Conservation (phyloP, 2,888 invertebrate genomes). For the Frankliniella intonsa region DNA sequence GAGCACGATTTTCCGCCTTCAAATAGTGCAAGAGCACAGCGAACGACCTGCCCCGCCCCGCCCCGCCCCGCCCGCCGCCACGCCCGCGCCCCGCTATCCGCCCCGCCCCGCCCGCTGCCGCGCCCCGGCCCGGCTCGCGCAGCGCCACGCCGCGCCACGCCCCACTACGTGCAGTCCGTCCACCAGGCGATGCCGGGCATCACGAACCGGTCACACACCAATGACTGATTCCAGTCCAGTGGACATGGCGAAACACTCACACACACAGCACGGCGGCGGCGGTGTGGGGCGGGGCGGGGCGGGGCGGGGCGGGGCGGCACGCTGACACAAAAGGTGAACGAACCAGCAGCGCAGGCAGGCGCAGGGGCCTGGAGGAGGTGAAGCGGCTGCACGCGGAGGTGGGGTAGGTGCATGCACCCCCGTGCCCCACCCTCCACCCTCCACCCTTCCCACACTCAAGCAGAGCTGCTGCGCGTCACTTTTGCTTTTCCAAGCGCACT, state of each 20-base stretch:
- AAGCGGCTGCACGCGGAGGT: too few relatives aligned
- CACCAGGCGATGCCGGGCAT: too few relatives aligned
- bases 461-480: too few relatives aligned
- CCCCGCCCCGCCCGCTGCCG: not conserved
- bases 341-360: not conserved
- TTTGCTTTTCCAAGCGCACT: too few relatives aligned
- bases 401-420: too few relatives aligned
- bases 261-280: too few relatives aligned
- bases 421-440: too few relatives aligned
- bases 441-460: too few relatives aligned
- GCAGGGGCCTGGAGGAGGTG: too few relatives aligned
- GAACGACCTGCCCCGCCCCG: not conserved
- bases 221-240: conserved; percentile 23
- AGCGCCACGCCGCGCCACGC: conserved; percentile 2
- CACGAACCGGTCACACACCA: conserved; percentile 23
- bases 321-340: conserved; percentile 3
- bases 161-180: not conserved
- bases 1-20: not conserved
- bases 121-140: not conserved
- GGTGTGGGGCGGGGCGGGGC: too few relatives aligned
- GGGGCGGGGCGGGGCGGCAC: too few relatives aligned
- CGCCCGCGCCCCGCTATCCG: not conserved
- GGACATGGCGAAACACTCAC: not conserved
- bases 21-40: not conserved
- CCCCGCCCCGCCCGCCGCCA: not conserved